phyloP scores from a whole-genome alignment of 2,888 invertebrate genomes.

The Trachelus stipa region DNA sequence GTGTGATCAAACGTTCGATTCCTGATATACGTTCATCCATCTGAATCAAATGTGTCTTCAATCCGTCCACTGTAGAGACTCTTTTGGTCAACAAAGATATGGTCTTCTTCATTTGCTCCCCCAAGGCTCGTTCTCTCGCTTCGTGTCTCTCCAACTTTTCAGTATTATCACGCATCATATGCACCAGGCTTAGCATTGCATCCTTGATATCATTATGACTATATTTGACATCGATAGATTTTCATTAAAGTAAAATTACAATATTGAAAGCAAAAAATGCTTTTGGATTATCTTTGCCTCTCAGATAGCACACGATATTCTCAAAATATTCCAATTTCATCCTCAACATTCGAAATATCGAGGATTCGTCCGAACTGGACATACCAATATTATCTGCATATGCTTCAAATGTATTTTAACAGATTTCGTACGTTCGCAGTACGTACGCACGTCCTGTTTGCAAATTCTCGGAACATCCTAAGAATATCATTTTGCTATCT shows the following conservation, averaged over 20 bases:
- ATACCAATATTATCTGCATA: too few relatives aligned
- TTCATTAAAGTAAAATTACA: background rate
- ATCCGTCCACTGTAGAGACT: slow-evolving; percentile 63
- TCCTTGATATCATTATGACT: slow-evolving; percentile 73
- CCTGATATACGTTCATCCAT: slow-evolving; percentile 82
- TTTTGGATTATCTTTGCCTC: background rate
- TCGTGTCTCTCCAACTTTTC: slow-evolving; percentile 89
- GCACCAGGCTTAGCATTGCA: slow-evolving; percentile 83
- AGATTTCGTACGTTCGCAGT: background rate
- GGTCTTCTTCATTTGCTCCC: slow-evolving; percentile 82
- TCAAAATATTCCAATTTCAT: too few relatives aligned
- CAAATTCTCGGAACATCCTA: too few relatives aligned
- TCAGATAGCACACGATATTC: background rate
- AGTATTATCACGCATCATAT: slow-evolving; percentile 82
- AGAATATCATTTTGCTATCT: too few relatives aligned
- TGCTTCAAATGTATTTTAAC: background rate
- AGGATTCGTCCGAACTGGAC: too few relatives aligned
- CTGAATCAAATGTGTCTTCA: slow-evolving; percentile 79
- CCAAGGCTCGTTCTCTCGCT: slow-evolving; percentile 81
- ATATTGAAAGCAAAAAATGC: background rate
- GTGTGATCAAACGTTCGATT: slow-evolving; percentile 80
- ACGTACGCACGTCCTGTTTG: too few relatives aligned
- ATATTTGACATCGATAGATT: slow-evolving; percentile 45
- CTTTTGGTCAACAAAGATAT: slow-evolving; percentile 79
- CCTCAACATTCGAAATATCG: too few relatives aligned